Percentiles rank a stretch among this genome's conserved stretches.
These are phyloP conservation scores for Chaetophractus vellerosus DNA, from an alignment of 2,797 vertebrate genomes.

Conservation along the genomic window DNA sequence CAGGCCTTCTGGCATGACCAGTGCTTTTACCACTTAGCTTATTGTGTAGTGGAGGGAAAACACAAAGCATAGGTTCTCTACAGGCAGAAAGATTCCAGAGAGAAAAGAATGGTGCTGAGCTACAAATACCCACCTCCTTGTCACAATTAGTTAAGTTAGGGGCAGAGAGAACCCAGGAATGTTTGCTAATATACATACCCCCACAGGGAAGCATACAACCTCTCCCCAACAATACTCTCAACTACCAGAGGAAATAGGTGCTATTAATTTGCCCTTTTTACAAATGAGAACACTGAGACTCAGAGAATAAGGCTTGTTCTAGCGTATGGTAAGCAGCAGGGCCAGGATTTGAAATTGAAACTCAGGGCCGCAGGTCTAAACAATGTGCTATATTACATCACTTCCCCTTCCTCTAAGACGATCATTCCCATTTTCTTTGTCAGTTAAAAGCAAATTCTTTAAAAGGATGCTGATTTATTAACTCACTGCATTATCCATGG, in stretches of 20 bases:
- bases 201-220: background rate
- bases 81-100: background rate
- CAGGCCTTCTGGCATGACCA: background rate
- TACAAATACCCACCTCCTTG: background rate
- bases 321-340: background rate
- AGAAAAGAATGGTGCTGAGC: background rate
- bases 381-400: background rate
- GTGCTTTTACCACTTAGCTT: background rate
- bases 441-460: constrained; percentile 84
- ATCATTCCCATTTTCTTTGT: constrained; percentile 75
- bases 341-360: background rate
- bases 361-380: background rate
- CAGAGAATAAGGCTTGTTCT: background rate
- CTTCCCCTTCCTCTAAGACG: background rate
- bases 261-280: background rate
- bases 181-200: background rate
- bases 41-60: background rate
- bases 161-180: background rate
- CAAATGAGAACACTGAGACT: background rate
- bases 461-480: constrained; percentile 86
- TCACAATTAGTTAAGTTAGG: background rate
- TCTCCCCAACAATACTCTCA: background rate
- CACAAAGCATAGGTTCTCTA: background rate
- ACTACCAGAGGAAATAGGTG: background rate
- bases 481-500: constrained; percentile 81